Percentiles rank a stretch among this genome's conserved stretches.
Evolutionary conservation across 2,888 invertebrate species (phyloP).

Genomic region (Balanococcus diminutus): DNA sequence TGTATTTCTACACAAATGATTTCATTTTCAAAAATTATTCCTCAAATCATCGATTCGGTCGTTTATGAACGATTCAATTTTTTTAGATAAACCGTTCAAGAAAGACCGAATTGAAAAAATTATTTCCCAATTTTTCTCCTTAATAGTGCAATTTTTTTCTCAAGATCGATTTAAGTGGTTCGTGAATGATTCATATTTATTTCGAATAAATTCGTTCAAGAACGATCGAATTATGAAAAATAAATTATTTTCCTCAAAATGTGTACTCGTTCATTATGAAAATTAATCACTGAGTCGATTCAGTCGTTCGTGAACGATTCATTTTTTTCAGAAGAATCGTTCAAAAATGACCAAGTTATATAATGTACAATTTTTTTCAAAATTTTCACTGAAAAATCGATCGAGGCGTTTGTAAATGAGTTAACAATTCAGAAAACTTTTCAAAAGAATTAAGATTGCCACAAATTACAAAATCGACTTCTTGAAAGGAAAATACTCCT

Average conservation of each 20-base stretch:
- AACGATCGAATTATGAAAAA: neutral
- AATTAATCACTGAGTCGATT: neutral
- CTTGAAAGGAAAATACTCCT: neutral
- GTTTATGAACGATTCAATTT: neutral
- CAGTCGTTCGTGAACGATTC: neutral
- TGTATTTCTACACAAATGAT: neutral
- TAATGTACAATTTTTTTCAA: neutral
- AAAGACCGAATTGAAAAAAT: neutral
- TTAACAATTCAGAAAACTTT: no score
- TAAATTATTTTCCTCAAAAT: neutral
- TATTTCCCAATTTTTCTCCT: no score
- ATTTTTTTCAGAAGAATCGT: neutral
- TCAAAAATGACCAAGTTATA: neutral
- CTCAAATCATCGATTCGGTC: neutral
- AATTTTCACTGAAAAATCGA: neutral
- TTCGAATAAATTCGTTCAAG: neutral
- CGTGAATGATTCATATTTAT: neutral
- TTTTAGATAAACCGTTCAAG: neutral
- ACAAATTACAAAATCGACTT: neutral
- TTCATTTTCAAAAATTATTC: neutral
- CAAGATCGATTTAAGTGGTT: no score
- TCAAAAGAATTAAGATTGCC: no score
- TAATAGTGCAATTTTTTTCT: no score
- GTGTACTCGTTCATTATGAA: neutral
- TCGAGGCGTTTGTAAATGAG: neutral